Evolutionary conservation across 2,113 vertebrate genomes (phyloP).

Genomic region (Xyrauchen texanus): DNA sequence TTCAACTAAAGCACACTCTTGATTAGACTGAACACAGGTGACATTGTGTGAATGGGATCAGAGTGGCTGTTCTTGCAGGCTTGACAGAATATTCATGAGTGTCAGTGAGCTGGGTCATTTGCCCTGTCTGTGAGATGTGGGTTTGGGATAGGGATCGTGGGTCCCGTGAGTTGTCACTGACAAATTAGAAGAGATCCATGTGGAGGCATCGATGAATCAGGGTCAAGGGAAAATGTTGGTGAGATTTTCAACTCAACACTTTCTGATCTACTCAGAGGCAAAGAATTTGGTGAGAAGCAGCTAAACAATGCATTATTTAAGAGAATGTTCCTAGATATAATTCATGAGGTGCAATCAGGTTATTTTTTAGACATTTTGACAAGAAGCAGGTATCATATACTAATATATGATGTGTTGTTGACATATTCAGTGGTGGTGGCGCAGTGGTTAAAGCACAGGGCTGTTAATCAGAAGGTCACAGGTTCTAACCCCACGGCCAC

Average conservation of each 20-base stretch:
- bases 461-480: too few relatives aligned
- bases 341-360: not conserved
- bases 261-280: not conserved
- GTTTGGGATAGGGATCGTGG: too few relatives aligned
- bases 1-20: not conserved
- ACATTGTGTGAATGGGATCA: not conserved
- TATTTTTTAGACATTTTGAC: not conserved
- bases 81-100: conserved; percentile 17
- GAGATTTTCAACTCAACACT: not conserved
- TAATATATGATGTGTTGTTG: not conserved
- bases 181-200: conserved; percentile 26
- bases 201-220: conserved; percentile 1
- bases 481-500: too few relatives aligned
- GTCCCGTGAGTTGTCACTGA: conserved; percentile 19
- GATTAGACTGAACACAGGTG: conserved; percentile 11
- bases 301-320: conserved; percentile 24
- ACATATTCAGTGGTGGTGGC: not conserved
- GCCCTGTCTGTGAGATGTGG: not conserved
- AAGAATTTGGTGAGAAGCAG: not conserved
- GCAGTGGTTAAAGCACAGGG: too few relatives aligned
- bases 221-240: not conserved
- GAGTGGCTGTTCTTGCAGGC: conserved; percentile 5
- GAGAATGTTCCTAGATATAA: not conserved
- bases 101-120: conserved; percentile 8
- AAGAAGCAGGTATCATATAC: not conserved